Percentiles rank a stretch among this genome's conserved stretches.
Conservation (phyloP, 2,113 vertebrate genomes). For the Elachura formosa region DNA sequence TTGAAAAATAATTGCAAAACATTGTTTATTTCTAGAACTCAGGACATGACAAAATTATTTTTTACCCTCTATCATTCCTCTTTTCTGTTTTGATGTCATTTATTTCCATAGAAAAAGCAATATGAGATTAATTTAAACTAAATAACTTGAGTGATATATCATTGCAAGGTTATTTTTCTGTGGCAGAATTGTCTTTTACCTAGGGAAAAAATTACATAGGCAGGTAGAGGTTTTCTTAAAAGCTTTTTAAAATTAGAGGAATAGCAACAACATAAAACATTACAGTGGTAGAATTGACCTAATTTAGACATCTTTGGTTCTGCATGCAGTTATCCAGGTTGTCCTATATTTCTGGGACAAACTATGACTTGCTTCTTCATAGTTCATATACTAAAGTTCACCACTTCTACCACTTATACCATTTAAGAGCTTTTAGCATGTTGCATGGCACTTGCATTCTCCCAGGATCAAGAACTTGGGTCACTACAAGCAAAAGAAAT, state of each 20-base stretch:
- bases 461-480: background rate
- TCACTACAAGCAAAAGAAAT: background rate
- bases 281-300: background rate
- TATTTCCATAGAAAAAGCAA: background rate
- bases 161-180: background rate
- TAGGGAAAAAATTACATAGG: background rate
- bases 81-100: background rate
- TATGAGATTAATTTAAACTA: background rate
- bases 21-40: background rate
- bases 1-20: background rate
- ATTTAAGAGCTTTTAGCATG: background rate
- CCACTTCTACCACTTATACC: background rate
- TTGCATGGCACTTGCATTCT: background rate
- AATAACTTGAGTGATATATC: background rate
- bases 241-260: background rate
- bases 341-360: background rate
- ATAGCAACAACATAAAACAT: background rate
- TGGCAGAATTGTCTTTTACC: background rate
- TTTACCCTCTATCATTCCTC: background rate
- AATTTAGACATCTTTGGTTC: background rate
- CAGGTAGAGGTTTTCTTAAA: background rate
- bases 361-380: background rate
- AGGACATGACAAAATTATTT: background rate
- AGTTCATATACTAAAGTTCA: background rate
- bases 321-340: background rate